These are phyloP conservation scores for Eospalax fontanierii DNA, from an alignment of 2,797 vertebrate genomes.

Conservation along the genomic window DNA sequence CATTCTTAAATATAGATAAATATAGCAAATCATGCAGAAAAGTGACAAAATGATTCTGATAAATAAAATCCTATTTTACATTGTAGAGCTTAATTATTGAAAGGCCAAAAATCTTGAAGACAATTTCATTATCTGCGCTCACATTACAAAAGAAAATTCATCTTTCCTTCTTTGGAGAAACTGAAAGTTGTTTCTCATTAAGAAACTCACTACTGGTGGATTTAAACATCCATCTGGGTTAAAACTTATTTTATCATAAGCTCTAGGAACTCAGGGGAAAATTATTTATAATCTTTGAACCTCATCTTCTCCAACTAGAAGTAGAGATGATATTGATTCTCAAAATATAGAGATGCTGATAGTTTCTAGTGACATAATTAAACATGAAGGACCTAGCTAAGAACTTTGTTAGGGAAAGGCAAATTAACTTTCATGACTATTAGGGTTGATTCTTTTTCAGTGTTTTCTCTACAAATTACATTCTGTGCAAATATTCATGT, in stretches of 20 bases:
- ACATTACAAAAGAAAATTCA: neutral
- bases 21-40: neutral
- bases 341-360: neutral
- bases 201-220: neutral
- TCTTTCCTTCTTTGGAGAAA: neutral
- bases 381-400: neutral
- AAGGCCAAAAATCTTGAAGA: neutral
- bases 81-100: neutral
- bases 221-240: neutral
- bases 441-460: neutral
- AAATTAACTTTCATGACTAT: conserved; percentile 35
- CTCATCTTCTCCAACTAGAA: neutral
- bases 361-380: neutral
- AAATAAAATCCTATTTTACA: neutral
- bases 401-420: neutral
- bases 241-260: neutral
- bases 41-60: neutral
- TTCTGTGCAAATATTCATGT: neutral
- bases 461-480: neutral
- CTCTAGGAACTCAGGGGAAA: neutral
- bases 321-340: neutral
- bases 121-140: neutral
- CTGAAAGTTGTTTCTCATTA: neutral
- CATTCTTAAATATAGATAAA: neutral
- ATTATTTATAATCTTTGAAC: neutral